phyloP scores from a whole-genome alignment of 2,797 vertebrate species.

The Muraenolepis orangiensis region DNA sequence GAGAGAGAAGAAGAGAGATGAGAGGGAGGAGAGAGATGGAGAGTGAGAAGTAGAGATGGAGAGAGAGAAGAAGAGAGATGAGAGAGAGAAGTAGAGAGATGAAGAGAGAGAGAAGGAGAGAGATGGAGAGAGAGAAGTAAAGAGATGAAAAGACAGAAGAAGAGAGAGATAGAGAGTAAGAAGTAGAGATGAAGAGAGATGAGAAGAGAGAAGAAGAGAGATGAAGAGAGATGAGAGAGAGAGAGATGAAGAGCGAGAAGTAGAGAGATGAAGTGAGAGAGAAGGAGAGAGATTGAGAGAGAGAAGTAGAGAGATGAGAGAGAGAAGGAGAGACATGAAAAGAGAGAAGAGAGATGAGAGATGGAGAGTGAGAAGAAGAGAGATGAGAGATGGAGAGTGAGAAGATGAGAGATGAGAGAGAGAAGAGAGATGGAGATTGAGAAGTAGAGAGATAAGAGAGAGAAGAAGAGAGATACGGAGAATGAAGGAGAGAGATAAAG shows the following conservation, averaged over 20 bases:
- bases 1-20: too few species aligned
- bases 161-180: not conserved
- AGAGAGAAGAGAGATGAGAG: too few species aligned
- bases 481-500: not conserved
- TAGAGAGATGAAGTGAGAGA: not conserved
- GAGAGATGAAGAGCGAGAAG: not conserved
- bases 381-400: not conserved
- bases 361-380: not conserved
- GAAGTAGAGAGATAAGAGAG: too few species aligned
- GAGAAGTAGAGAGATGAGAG: not conserved
- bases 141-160: too few species aligned
- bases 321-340: not conserved
- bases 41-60: not conserved
- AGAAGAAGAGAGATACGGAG: not conserved
- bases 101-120: not conserved
- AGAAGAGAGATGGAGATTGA: not conserved
- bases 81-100: too few species aligned
- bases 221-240: too few species aligned
- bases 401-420: not conserved
- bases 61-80: too few species aligned
- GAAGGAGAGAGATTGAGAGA: not conserved
- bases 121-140: too few species aligned
- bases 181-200: too few species aligned
- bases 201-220: not conserved
- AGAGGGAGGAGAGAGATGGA: not conserved